phyloP scores from a whole-genome alignment of 2,113 vertebrate species.

The Etia nguti region DNA sequence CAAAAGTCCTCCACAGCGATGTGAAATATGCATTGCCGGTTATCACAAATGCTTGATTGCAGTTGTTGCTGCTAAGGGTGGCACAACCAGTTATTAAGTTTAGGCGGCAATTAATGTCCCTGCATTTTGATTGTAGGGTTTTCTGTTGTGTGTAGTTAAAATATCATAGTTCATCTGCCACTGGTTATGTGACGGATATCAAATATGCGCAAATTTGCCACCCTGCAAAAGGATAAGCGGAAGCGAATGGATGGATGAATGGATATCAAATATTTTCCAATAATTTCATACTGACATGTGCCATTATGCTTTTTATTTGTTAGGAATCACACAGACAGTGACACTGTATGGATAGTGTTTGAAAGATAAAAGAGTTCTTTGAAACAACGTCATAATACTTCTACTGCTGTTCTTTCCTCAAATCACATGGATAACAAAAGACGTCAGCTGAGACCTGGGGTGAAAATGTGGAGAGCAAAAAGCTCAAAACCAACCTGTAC shows the following conservation, averaged over 20 bases:
- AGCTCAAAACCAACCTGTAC: not conserved
- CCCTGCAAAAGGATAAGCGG: not conserved
- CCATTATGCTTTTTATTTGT: not conserved
- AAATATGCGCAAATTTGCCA: not conserved
- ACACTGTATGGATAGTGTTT: not conserved
- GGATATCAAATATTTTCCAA: not conserved
- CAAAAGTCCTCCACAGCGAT: not conserved
- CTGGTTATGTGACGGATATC: not conserved
- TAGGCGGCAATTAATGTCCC: not conserved
- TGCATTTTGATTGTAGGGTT: not conserved
- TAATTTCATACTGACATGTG: not conserved
- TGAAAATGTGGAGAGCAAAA: not conserved
- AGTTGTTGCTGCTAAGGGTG: not conserved
- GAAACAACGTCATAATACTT: fast-evolving
- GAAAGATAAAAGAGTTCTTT: not conserved
- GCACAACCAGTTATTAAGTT: not conserved
- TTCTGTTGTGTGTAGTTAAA: not conserved
- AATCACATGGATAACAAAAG: not conserved
- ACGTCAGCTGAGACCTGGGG: not conserved
- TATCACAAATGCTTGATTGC: not conserved
- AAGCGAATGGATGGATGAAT: not conserved
- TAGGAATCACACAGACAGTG: not conserved
- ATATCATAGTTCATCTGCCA: not conserved
- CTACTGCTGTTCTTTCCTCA: not conserved
- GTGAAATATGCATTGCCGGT: not conserved